A percentile compares a stretch with the other conserved stretches of the same genome.
phyloP scores from a whole-genome alignment of 2,888 invertebrate genomes.

The Liodrosophila aerea region DNA sequence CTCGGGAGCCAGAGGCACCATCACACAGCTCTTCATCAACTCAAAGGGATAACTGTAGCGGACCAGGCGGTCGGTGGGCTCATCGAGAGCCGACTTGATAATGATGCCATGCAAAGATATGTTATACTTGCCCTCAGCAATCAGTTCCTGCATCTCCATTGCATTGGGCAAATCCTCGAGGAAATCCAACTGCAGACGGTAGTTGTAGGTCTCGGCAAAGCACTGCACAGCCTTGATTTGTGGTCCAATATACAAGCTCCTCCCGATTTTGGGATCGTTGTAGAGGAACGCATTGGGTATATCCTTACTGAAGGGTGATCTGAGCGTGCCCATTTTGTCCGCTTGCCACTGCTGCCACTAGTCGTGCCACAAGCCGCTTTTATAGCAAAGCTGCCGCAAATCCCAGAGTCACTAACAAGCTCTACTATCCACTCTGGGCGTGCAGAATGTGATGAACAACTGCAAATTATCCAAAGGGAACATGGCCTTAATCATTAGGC shows the following conservation, averaged over 20 bases:
- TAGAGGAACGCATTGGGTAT: conserved; percentile 64
- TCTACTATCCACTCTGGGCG: background rate
- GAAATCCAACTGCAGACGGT: conserved; percentile 53
- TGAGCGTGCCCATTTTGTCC: background rate
- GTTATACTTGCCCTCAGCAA: conserved; percentile 58
- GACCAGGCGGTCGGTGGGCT: conserved; percentile 5
- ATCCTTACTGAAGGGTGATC: conserved; percentile 56
- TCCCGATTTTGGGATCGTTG: conserved; percentile 23
- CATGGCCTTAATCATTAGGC: background rate
- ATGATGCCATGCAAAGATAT: conserved; percentile 60
- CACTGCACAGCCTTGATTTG: conserved; percentile 53
- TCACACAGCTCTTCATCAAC: conserved; percentile 71
- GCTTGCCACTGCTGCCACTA: background rate
- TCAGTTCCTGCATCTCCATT: conserved; percentile 32
- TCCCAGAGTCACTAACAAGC: background rate
- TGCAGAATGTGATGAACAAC: conserved; percentile 1
- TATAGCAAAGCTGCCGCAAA: background rate
- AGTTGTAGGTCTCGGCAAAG: conserved; percentile 58
- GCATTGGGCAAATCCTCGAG: conserved; percentile 38
- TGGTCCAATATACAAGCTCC: conserved; percentile 44
- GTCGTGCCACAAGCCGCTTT: background rate
- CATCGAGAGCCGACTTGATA: conserved; percentile 16
- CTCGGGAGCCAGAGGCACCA: conserved; percentile 79
- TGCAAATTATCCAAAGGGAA: conserved; percentile 1
- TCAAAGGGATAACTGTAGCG: conserved; percentile 74